These are phyloP conservation scores for Sialis fuliginosa DNA, from an alignment of 2,888 invertebrate species.

Conservation along the genomic window DNA sequence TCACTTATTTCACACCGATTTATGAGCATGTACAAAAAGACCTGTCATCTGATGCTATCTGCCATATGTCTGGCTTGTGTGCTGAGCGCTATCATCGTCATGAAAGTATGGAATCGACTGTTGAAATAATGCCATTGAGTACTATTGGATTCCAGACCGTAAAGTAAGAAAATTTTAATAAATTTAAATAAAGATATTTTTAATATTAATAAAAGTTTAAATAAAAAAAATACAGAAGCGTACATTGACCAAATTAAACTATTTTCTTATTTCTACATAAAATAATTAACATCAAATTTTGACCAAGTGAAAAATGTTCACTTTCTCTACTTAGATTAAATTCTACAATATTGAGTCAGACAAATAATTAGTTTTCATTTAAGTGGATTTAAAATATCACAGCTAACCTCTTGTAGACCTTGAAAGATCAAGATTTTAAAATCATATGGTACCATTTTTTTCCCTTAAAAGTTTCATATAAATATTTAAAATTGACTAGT, in stretches of 20 bases:
- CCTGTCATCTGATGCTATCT: constrained; percentile 45
- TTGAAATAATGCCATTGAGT: constrained; percentile 35
- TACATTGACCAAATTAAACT: too few relatives aligned
- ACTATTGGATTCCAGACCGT: constrained; percentile 35
- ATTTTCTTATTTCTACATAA: too few relatives aligned
- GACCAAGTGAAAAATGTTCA: too few relatives aligned
- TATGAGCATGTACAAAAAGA: constrained; percentile 40
- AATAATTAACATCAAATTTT: too few relatives aligned
- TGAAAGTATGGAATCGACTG: constrained; percentile 34
- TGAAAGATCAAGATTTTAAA: too few relatives aligned
- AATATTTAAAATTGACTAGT: constrained; percentile 1
- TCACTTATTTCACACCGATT: constrained; percentile 56
- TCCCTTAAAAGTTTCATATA: not conserved
- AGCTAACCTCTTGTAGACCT: too few relatives aligned
- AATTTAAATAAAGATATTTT: not conserved
- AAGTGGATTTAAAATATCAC: too few relatives aligned
- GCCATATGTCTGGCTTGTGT: constrained; percentile 64
- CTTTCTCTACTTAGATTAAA: too few relatives aligned
- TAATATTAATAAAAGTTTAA: not conserved
- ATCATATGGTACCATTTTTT: not conserved
- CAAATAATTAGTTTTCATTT: too few relatives aligned
- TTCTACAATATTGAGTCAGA: too few relatives aligned
- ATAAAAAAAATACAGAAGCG: not conserved
- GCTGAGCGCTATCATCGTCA: constrained; percentile 45
- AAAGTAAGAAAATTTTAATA: constrained; percentile 15